Evolutionary conservation across 2,113 vertebrate genomes (phyloP), one percentile per base, ranked within the genome.

Genomic region (Lophochroa leadbeateri): DNA sequence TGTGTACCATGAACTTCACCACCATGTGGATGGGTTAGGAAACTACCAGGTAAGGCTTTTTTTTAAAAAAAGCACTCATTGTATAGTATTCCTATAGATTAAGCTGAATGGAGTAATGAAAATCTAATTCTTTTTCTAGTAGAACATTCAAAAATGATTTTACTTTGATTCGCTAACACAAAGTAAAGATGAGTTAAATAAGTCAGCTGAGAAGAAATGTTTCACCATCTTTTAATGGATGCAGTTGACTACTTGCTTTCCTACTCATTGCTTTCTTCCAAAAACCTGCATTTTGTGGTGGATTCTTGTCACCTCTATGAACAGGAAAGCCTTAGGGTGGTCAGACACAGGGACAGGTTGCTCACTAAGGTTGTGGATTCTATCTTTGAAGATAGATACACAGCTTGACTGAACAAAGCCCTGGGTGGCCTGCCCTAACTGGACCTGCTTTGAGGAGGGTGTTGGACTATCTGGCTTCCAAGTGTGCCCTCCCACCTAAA

Each of bases 41-140:
- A 72, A 20, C 11, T 21, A 17, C 6, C 1, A 1, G 46, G 17
- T 37, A 75, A 35, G 11, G 2, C 0, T 47, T 76, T 65, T 82
- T 35, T 69, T 33, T 19, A 1, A 4, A 60, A 60, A 60, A 75
- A 82, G 57, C 2, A 60, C 8, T 37, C 3, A 4, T 20, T 46
- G 9, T 31, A 35, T 64, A 20, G 23, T 69, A 43, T 69, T 88
- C 11, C 10, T 77, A n/a, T 43, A 39, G 25, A 67, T 47, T 37
- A 86, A 49, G 11, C 33, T 67, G 25, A 64, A 77, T 10, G 13
- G 21, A 55, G 5, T 31, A 72, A 57, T 29, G 14, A 70, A 90
- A 86, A 82, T 64, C 4, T 49, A 49, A 57, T 69, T 78, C 1
- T 52, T 49, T 47, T 68, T 21, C 29, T 43, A n/a, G 25, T 35